Conservation (phyloP, 2,797 vertebrate species). For the Caiman crocodilus region DNA sequence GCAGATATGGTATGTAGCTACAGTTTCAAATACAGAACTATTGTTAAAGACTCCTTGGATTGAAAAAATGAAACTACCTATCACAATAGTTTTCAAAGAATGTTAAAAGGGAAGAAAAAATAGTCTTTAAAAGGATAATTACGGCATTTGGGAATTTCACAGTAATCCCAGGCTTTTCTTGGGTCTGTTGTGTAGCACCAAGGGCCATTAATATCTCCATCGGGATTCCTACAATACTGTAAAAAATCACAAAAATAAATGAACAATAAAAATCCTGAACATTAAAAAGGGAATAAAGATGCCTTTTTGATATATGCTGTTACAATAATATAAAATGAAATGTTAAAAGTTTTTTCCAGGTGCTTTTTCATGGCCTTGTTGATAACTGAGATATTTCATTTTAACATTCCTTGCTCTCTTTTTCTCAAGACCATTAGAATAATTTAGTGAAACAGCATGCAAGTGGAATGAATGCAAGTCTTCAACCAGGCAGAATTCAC, state of each 20-base stretch:
- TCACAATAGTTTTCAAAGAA: not conserved
- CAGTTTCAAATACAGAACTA: not conserved
- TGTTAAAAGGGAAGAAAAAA: not conserved
- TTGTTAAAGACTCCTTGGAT: not conserved
- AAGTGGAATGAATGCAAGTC: not conserved
- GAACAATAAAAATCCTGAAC: not conserved
- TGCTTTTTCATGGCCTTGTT: not conserved
- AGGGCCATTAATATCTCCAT: constrained; percentile 90
- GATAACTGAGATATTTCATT: not conserved
- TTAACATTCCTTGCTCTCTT: not conserved
- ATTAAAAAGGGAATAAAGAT: not conserved
- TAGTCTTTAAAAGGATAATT: constrained; percentile 71
- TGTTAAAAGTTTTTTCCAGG: not conserved
- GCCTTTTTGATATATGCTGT: not conserved
- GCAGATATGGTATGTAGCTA: not conserved
- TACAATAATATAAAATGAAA: not conserved
- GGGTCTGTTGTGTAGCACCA: constrained; percentile 94
- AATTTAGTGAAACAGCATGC: not conserved
- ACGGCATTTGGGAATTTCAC: constrained; percentile 91
- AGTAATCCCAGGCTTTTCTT: constrained; percentile 91
- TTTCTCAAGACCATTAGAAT: not conserved
- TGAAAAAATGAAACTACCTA: not conserved
- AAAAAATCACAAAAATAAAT: not conserved
- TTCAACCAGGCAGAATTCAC: not conserved
- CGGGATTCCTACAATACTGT: constrained; percentile 95